Evolutionary conservation across 2,113 vertebrate species (phyloP), one percentile per base, ranked within the genome.

Genomic region (Riparia riparia): DNA sequence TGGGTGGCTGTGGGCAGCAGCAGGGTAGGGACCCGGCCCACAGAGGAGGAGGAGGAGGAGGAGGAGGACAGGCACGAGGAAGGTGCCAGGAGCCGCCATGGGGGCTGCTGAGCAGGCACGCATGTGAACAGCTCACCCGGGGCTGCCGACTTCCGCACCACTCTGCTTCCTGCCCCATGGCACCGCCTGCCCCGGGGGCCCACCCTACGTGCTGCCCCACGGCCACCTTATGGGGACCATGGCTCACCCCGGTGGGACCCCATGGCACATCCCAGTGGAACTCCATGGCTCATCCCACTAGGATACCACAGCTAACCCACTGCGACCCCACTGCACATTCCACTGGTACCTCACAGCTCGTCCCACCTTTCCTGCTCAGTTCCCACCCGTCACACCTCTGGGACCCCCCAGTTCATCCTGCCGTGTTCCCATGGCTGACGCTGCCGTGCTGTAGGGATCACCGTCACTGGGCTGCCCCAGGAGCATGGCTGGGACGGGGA

Each of bases 171-270:
- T 96, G 93, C 53, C 17, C 14, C 26, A 24, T 2, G 0, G 37
- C 76, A 49, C 74, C 17, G 15, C 90, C 93, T 4, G n/a, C 65
- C 0, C 39, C 5, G 0, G 17, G 45, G 74, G 39, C 57, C 66
- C 50, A 14, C 13, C 31, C 31, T 47, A 4, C 0, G 1, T 1
- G 1, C 49, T 3, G 4, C 21, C 14, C 49, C 50, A 4, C 0
- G 8, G 12, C 2, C 10, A 2, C 44, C 14, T 15, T 0, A 1
- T 2, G 7, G 44, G 26, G 4, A 47, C 37, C 45, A 13, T 0
- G 1, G 24, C 56, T 69, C n/a, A 20, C 3, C 16, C 56, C 31
- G 5, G 8, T 9, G 1, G 9, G 26, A 17, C 4, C 16, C 41
- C 39, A 31, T 0, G 9, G 29, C 20, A 5, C 39, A 24, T 5